These are phyloP conservation scores for Fregetta grallaria DNA, from an alignment of 2,113 vertebrate genomes.

Conservation along the genomic window DNA sequence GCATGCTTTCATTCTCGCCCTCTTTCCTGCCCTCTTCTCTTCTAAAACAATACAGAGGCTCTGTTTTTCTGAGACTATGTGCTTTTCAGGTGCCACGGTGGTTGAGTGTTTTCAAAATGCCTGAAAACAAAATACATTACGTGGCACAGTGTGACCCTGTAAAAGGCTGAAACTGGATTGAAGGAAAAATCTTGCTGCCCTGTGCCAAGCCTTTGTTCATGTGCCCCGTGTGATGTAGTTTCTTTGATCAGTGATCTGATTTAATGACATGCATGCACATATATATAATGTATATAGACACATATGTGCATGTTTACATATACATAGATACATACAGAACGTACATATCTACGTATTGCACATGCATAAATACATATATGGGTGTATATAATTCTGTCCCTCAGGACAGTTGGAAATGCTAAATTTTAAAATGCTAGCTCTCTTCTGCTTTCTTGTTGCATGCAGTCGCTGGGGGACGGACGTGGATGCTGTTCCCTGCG, in stretches of 20 bases:
- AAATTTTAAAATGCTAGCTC: not conserved
- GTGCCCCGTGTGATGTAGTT: not conserved
- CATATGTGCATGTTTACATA: rapidly evolving
- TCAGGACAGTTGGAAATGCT: not conserved
- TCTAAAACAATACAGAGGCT: not conserved
- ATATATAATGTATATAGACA: not conserved
- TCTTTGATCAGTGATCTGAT: not conserved
- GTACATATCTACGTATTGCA: rapidly evolving
- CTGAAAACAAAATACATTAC: rapidly evolving
- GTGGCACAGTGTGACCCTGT: not conserved
- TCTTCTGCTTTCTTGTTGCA: not conserved
- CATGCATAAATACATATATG: rapidly evolving
- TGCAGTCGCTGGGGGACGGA: not conserved
- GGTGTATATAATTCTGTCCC: not conserved
- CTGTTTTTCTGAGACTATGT: not conserved
- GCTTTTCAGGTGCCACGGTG: not conserved
- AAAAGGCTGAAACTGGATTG: not conserved
- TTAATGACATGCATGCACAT: not conserved
- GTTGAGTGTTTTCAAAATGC: not conserved
- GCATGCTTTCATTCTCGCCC: not conserved
- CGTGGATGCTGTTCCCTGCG: not conserved
- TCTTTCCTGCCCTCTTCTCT: not conserved
- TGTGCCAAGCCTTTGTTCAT: not conserved
- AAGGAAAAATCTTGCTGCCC: not conserved
- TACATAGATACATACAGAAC: not conserved